A percentile compares a stretch with the other conserved stretches of the same genome.
Evolutionary conservation across 2,113 vertebrate genomes (phyloP).

Genomic region (Notarius lentiginosus): DNA sequence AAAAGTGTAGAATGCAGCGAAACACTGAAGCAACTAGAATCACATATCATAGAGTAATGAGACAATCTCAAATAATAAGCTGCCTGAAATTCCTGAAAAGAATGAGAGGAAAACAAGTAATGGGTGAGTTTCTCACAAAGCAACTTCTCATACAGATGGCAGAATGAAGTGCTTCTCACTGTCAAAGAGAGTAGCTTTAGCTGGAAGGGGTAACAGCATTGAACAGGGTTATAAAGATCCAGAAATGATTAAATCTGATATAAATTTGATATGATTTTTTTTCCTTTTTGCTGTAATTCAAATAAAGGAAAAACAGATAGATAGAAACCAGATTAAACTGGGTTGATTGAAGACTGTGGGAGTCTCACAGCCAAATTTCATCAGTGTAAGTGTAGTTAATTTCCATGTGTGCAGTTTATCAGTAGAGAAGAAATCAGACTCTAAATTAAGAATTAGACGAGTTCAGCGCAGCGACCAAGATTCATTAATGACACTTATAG

Average conservation of each 20-base stretch:
- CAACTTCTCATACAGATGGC: neutral
- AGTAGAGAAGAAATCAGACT: constrained; percentile 69
- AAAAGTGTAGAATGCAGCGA: neutral
- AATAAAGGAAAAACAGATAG: neutral
- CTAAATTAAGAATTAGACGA: constrained; percentile 66
- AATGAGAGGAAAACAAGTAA: neutral
- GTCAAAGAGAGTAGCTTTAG: too few species aligned
- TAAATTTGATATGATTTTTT: neutral
- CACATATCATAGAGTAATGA: neutral
- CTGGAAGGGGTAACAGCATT: neutral
- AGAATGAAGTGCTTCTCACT: neutral
- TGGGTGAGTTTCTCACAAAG: neutral
- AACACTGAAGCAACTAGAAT: neutral
- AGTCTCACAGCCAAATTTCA: too few species aligned
- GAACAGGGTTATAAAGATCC: neutral
- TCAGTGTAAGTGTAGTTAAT: constrained; percentile 50
- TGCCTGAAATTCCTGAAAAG: neutral
- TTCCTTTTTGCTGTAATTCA: neutral
- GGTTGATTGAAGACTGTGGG: neutral
- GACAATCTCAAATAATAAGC: too few species aligned
- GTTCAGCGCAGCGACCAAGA: constrained; percentile 59
- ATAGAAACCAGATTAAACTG: neutral
- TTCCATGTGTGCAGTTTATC: constrained; percentile 69
- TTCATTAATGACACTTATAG: constrained; percentile 62
- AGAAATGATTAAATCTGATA: neutral